A percentile compares a stretch with the other conserved stretches of the same genome.
Conservation (phyloP, 2,888 invertebrate species). For the Merodon equestris region DNA sequence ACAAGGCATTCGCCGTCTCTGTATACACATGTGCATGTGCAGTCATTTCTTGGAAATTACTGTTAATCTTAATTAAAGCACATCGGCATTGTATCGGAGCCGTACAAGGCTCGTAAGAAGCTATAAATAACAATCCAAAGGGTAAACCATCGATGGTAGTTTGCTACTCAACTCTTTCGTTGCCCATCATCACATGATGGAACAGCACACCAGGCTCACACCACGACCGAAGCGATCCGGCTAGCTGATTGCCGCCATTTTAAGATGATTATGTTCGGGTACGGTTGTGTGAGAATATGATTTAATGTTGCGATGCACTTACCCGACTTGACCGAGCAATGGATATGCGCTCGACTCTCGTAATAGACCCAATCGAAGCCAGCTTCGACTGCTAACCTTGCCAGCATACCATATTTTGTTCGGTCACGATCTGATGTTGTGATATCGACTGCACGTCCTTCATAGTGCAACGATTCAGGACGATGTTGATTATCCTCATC, state of each 20-base stretch:
- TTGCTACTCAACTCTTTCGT: slow-evolving; percentile 57
- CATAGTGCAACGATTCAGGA: slow-evolving; percentile 94
- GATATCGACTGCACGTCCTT: slow-evolving; percentile 97
- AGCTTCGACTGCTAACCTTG: slow-evolving; percentile 95
- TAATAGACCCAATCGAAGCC: slow-evolving; percentile 99
- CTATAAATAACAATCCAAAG: slow-evolving; percentile 16
- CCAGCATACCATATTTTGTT: slow-evolving; percentile 97
- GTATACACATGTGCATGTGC: slow-evolving; percentile 2
- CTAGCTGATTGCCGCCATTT: slow-evolving; percentile 65
- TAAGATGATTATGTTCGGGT: slow-evolving; percentile 13
- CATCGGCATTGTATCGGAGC: slow-evolving; percentile 28
- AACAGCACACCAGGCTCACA: slow-evolving; percentile 34
- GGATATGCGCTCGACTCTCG: slow-evolving; percentile 95
- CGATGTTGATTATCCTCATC: slow-evolving; percentile 89
- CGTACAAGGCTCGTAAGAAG: slow-evolving; percentile 15
- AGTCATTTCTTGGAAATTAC: slow-evolving; percentile 52
- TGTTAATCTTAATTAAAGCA: slow-evolving; percentile 64
- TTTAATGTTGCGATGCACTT: slow-evolving; percentile 74
- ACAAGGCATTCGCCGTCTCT: no score
- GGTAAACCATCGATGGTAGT: slow-evolving; percentile 19
- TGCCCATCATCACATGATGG: slow-evolving; percentile 2
- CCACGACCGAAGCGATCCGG: slow-evolving; percentile 43
- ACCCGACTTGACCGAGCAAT: slow-evolving; percentile 99
- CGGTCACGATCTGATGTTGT: slow-evolving; percentile 96
- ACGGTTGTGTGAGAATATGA: slow-evolving; percentile 49